Evolutionary conservation across 1,140 invertebrate species (phyloP).

Genomic region (Eulimnadia texana): DNA sequence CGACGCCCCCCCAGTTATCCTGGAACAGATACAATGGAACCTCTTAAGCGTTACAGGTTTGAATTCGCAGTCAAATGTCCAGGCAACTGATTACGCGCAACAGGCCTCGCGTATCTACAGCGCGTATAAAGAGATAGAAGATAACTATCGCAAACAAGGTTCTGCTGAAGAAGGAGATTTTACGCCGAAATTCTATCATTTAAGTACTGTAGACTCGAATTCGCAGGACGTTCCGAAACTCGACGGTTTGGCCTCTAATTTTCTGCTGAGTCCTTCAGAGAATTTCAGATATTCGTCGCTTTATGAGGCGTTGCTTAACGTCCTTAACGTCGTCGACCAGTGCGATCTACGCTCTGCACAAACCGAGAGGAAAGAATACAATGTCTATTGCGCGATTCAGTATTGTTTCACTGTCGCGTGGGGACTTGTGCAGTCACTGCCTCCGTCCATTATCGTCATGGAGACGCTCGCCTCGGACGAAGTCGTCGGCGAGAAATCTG

Average conservation of each 20-base stretch:
- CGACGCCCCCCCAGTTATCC: slow-evolving; percentile 42
- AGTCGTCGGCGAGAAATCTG: slow-evolving; percentile 34
- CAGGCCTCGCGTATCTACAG: slow-evolving; percentile 46
- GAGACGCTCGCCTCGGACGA: slow-evolving; percentile 53
- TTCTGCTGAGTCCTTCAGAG: slow-evolving; percentile 76
- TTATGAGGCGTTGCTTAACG: slow-evolving; percentile 68
- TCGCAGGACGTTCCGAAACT: slow-evolving; percentile 52
- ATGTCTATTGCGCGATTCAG: slow-evolving; percentile 65
- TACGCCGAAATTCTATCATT: slow-evolving; percentile 72
- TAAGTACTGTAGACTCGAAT: slow-evolving; percentile 58
- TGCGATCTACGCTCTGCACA: slow-evolving; percentile 29
- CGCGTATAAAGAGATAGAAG: slow-evolving; percentile 62
- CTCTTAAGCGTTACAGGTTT: slow-evolving; percentile 46
- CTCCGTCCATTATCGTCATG: slow-evolving; percentile 74
- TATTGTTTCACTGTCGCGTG: slow-evolving; percentile 81
- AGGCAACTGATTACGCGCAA: slow-evolving; percentile 15
- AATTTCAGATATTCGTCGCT: slow-evolving; percentile 75
- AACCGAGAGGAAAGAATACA: slow-evolving; percentile 42
- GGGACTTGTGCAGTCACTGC: slow-evolving; percentile 61
- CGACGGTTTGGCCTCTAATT: slow-evolving; percentile 73
- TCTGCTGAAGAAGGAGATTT: slow-evolving; percentile 48
- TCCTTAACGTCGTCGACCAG: slow-evolving; percentile 54
- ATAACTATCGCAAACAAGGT: slow-evolving; percentile 57
- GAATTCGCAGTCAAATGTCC: slow-evolving; percentile 14
- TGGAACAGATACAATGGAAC: slow-evolving; percentile 57